Evolutionary conservation across 2,888 invertebrate species (phyloP).

Genomic region (Sepioteuthis lessoniana): DNA sequence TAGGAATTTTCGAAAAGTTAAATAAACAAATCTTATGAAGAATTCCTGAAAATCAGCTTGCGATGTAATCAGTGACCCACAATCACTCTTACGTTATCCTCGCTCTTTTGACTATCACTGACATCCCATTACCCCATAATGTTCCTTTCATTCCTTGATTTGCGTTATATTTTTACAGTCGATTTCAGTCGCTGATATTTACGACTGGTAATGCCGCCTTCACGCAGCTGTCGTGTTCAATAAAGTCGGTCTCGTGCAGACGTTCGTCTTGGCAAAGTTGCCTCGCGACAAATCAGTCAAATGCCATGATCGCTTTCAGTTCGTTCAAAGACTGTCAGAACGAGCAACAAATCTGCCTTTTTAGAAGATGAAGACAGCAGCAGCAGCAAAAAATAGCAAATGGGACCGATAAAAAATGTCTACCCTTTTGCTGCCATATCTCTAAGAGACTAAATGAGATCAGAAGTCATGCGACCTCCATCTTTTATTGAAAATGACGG

Average conservation of each 20-base stretch:
- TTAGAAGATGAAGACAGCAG: neutral
- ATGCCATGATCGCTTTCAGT: neutral
- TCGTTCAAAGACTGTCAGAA: neutral
- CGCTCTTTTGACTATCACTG: slow-evolving; percentile 2
- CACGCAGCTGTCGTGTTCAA: neutral
- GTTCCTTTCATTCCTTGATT: slow-evolving; percentile 33
- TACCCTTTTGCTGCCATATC: too few species aligned
- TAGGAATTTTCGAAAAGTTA: neutral
- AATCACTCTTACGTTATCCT: neutral
- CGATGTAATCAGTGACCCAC: neutral
- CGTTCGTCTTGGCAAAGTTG: neutral
- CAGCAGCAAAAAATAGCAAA: too few species aligned
- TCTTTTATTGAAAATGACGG: too few species aligned
- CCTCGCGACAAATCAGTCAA: neutral
- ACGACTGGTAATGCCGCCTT: neutral
- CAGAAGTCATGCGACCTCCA: too few species aligned
- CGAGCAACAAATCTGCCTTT: neutral
- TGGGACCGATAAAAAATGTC: too few species aligned
- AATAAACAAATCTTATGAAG: neutral
- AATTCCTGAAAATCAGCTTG: neutral
- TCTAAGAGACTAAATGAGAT: too few species aligned
- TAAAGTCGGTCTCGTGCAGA: neutral
- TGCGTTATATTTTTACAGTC: neutral
- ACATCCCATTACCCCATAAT: neutral
- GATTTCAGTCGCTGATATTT: neutral